Conservation (phyloP, 2,113 vertebrate genomes). For the Pseudolaguvia tuberculata region DNA sequence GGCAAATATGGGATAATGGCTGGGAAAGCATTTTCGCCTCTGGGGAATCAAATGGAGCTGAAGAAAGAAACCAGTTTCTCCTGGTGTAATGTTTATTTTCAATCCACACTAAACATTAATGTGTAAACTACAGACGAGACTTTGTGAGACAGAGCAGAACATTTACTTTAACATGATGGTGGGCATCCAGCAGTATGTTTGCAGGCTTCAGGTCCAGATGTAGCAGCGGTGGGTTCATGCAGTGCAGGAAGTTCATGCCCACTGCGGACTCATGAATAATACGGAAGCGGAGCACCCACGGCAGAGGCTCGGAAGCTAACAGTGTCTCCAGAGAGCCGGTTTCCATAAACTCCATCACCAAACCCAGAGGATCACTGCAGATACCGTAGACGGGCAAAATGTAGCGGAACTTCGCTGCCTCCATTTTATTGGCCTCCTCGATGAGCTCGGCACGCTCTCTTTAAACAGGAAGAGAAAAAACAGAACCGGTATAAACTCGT, state of each 20-base stretch:
- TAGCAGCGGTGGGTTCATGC: slow-evolving; percentile 90
- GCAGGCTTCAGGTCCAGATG: slow-evolving; percentile 96
- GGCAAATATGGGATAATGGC: slow-evolving; percentile 43
- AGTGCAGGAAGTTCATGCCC: slow-evolving; percentile 98
- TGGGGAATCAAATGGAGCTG: slow-evolving; percentile 33
- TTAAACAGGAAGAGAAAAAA: slow-evolving; percentile 25
- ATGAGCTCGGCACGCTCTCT: slow-evolving; percentile 89
- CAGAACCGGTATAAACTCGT: too few relatives aligned
- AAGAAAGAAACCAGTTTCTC: slow-evolving; percentile 11
- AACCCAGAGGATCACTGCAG: slow-evolving; percentile 84
- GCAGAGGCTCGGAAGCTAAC: slow-evolving; percentile 81
- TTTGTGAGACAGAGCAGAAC: neutral
- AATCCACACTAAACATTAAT: too few relatives aligned
- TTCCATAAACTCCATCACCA: slow-evolving; percentile 99
- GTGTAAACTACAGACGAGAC: neutral
- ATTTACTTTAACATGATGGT: slow-evolving; percentile 92
- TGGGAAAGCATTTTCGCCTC: slow-evolving; percentile 53
- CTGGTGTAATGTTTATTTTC: neutral
- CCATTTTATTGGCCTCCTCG: slow-evolving; percentile 97
- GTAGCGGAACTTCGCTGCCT: slow-evolving; percentile 94
- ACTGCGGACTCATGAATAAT: slow-evolving; percentile 92
- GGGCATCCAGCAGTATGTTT: slow-evolving; percentile 94
- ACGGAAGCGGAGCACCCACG: slow-evolving; percentile 92
- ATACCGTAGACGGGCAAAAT: slow-evolving; percentile 94
- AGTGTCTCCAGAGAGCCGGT: slow-evolving; percentile 90